Percentiles rank a stretch among this genome's conserved stretches.
Conservation (phyloP, 1,140 invertebrate species). For the Danaus plexippus region DNA sequence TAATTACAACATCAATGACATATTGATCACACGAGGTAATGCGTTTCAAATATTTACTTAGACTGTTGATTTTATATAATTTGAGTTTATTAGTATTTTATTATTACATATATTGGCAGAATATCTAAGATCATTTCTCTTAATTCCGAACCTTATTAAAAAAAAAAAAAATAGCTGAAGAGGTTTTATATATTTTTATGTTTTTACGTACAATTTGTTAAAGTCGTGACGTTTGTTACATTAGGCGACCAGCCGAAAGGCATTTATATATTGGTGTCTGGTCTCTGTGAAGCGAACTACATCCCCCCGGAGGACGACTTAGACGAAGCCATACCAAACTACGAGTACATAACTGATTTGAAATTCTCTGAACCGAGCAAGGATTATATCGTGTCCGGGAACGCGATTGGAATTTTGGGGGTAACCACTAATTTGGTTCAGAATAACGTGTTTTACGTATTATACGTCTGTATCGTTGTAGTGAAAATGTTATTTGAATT, state of each 20-base stretch:
- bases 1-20: constrained; percentile 53
- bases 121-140: too few relatives aligned
- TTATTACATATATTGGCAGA: too few relatives aligned
- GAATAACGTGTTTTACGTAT: neutral
- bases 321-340: constrained; percentile 58
- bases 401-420: constrained; percentile 57
- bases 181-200: too few relatives aligned
- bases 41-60: neutral
- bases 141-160: too few relatives aligned
- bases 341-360: constrained; percentile 55
- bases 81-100: too few relatives aligned
- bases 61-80: neutral
- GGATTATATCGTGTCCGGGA: constrained; percentile 61
- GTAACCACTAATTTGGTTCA: constrained; percentile 22
- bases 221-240: too few relatives aligned
- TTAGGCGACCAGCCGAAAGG: constrained; percentile 60
- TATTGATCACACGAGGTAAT: constrained; percentile 53
- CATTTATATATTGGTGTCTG: constrained; percentile 55
- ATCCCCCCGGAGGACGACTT: constrained; percentile 43
- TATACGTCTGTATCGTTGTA: too few relatives aligned
- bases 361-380: constrained; percentile 54
- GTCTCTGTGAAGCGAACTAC: constrained; percentile 52
- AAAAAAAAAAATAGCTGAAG: too few relatives aligned
- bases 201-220: too few relatives aligned
- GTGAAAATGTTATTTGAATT: too few relatives aligned